Evolutionary conservation across 2,888 invertebrate species (phyloP).

Genomic region (Philonicus albiceps): DNA sequence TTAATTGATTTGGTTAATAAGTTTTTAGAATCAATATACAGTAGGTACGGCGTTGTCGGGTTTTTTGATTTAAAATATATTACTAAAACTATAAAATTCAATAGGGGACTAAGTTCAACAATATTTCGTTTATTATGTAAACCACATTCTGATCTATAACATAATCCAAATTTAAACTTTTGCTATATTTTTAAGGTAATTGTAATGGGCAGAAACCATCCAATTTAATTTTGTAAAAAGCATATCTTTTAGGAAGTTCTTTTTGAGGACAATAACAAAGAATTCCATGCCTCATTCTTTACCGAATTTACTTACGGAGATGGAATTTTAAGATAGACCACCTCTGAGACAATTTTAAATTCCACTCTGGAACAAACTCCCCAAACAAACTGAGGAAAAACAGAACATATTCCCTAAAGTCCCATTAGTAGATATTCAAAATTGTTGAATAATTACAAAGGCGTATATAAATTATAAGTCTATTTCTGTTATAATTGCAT

Average conservation of each 20-base stretch:
- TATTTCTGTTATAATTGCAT: not conserved
- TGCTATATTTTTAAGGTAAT: not conserved
- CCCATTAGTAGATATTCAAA: not conserved
- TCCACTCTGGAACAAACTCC: not conserved
- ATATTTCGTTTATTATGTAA: not conserved
- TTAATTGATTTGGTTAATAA: not conserved
- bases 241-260: not conserved
- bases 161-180: not conserved
- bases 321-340: not conserved
- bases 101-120: too few species aligned
- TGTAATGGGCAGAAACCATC: not conserved
- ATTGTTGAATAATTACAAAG: not conserved
- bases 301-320: not conserved
- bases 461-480: not conserved
- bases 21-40: not conserved
- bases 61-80: too few species aligned
- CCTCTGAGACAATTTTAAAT: not conserved
- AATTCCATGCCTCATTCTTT: not conserved
- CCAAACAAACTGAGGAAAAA: not conserved
- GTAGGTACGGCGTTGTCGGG: too few species aligned
- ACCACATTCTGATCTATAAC: not conserved
- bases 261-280: not conserved
- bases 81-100: too few species aligned
- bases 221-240: not conserved
- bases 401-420: not conserved